Evolutionary conservation across 1,140 invertebrate species (phyloP).

Genomic region (Popillia japonica): DNA sequence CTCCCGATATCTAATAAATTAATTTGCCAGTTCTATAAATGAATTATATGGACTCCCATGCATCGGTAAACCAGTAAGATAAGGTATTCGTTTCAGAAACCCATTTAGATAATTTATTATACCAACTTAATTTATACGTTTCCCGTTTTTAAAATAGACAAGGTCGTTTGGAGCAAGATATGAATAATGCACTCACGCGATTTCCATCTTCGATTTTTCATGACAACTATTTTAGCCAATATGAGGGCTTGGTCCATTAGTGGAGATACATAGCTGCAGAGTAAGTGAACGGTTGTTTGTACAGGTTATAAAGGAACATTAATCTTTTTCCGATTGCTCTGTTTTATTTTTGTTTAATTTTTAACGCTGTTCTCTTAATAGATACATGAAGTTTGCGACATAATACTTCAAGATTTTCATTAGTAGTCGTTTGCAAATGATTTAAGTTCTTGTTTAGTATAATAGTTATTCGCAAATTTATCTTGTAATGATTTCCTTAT

Average conservation of each 20-base stretch:
- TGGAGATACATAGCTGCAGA: background rate
- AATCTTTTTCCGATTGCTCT: background rate
- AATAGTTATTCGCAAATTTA: too few relatives aligned
- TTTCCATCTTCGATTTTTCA: background rate
- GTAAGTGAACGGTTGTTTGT: background rate
- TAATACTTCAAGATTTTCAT: too few relatives aligned
- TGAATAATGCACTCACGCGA: background rate
- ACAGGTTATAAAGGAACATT: background rate
- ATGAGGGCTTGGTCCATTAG: background rate
- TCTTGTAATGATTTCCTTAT: too few relatives aligned
- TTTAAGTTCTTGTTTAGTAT: too few relatives aligned
- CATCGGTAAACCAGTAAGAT: background rate
- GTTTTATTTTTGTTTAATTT: background rate
- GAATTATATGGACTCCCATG: background rate
- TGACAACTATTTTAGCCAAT: background rate
- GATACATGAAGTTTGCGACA: too few relatives aligned
- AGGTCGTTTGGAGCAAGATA: background rate
- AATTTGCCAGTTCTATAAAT: background rate
- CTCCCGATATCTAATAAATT: background rate
- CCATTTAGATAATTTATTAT: background rate
- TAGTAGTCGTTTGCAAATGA: too few relatives aligned
- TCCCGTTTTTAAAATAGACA: background rate
- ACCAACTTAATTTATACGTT: background rate
- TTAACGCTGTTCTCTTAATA: too few relatives aligned
- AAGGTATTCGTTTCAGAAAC: background rate